Base-by-base conservation (phyloP, 2,113 vertebrate species). In the Barbus barbus region DNA sequence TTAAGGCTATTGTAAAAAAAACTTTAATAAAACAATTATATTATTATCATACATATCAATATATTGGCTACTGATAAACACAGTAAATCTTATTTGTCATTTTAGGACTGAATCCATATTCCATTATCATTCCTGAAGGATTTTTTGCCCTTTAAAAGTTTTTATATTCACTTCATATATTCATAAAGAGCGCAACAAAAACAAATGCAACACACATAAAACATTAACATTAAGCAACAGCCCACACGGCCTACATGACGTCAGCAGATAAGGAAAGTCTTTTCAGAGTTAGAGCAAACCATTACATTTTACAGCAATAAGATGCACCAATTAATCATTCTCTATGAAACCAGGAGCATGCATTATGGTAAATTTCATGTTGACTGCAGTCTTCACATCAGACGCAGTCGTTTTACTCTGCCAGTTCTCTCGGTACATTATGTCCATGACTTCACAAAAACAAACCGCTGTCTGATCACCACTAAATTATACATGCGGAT, bases 401-500 rank as follows among this genome's bases (percentile, higher is more conserved):
- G 16, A 20, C 6, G 16, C 28, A 4, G 65, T 22, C 11, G 65
- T 36, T 69, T 46, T 74, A 41, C 38, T 48, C 53, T n/a, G 20
- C 53, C 20, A 9, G 53, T n/a, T 56, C 53, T 56, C 63, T 69
- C 71, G 16, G 9, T 28, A 48, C 75, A 67, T 36, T 14, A 26
- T 75, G 60, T 36, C 72, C 48, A 24, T n/a, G 61, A 36, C 24
- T 74, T 61, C 22, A 80, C 61, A 78, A 71, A 44, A 83, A 44
- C 33, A 24, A 67, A 46, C 72, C 48, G 65, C 3, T 61, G 51
- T 77, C 74, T 33, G 74, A 76, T 53, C 74, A 76, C 26, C 56
- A n/a, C 83, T 87, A 73, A 87, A 87, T 87, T 84, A 84, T 87
- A 87, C 78, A 87, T 73, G 73, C 22, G 28, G 53, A 56, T 56